Base-by-base conservation (phyloP, 37 sponge, comb jelly and placozoan genomes). In the Hexactinellida sp. region DNA sequence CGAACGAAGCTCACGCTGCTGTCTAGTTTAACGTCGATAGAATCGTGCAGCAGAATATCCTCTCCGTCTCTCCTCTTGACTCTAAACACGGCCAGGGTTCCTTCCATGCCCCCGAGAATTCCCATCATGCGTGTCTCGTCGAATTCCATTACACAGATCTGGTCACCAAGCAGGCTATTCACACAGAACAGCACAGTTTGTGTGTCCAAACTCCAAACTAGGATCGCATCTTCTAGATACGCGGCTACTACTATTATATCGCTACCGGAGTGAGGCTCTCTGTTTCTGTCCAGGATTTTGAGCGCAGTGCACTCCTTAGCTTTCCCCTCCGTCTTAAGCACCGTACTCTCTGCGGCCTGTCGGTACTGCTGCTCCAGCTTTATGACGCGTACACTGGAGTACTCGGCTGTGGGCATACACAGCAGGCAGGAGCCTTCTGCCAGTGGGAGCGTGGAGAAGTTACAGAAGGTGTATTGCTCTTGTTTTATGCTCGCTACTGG, bases 391-490 rank as follows among this genome's bases (percentile, higher is more conserved):
- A 63, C 34, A 10, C 3, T 10, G 3, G 76, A 63, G 76, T n/a
- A 63, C 34, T 63, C 76, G 25, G 76, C 3, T 25, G 28, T n/a
- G 3, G 76, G 30, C 76, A 63, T 63, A 63, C 76, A 63, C 19
- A 23, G 19, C 34, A 63, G 76, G 34, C 76, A 63, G 5, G 19
- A 25, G 28, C 76, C 76, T n/a, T 63, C 76, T 10, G 21, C 25
- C 34, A 63, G 76, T 63, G 34, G 76, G 3, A 63, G 30, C 5
- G 76, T 63, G 34, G 76, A 32, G 76, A 63, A 63, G 76, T 63
- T 63, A 63, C 76, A 63, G 76, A 63, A 63, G 3, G 76, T 25
- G 76, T 63, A 63, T n/a, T 63, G 76, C 34, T 63, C 76, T 63
- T 63, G 76, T 28, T 63, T 63, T 63, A 63, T 63, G 34, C 32